Percentiles rank a stretch among this genome's conserved stretches.
Evolutionary conservation across 2,888 invertebrate species (phyloP).

Genomic region (Teleogryllus oceanicus): DNA sequence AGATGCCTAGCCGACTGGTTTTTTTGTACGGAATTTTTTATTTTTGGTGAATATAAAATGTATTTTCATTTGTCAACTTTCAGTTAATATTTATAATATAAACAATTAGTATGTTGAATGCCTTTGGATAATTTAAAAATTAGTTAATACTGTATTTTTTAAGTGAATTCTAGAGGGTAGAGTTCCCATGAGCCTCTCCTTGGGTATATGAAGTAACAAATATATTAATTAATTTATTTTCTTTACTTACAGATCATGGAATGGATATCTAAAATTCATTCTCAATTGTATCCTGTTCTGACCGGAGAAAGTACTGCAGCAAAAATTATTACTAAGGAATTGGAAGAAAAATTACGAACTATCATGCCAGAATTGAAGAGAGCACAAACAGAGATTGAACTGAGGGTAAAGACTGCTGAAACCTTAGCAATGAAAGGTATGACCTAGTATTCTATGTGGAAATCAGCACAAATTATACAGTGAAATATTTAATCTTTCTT

Average conservation of each 20-base stretch:
- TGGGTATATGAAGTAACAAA: no score
- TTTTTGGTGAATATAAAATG: no score
- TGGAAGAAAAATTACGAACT: slow-evolving; percentile 56
- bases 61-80: no score
- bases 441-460: slow-evolving; percentile 37
- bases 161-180: no score
- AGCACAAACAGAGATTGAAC: slow-evolving; percentile 64
- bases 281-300: slow-evolving; percentile 71
- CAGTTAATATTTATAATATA: no score
- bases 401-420: slow-evolving; percentile 64
- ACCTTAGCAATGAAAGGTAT: slow-evolving; percentile 59
- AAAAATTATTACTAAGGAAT: slow-evolving; percentile 54
- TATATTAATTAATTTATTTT: no score
- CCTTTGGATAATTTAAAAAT: no score
- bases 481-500: not conserved
- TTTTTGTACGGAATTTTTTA: no score
- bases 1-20: no score
- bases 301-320: slow-evolving; percentile 60
- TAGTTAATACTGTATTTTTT: no score
- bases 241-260: slow-evolving; percentile 55
- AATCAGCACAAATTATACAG: not conserved
- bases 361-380: slow-evolving; percentile 60
- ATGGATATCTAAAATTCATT: slow-evolving; percentile 65
- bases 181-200: no score
- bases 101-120: no score